Evolutionary conservation across 2,888 invertebrate genomes (phyloP), one percentile per base, ranked within the genome.

Genomic region (Drosophila mercatorum): DNA sequence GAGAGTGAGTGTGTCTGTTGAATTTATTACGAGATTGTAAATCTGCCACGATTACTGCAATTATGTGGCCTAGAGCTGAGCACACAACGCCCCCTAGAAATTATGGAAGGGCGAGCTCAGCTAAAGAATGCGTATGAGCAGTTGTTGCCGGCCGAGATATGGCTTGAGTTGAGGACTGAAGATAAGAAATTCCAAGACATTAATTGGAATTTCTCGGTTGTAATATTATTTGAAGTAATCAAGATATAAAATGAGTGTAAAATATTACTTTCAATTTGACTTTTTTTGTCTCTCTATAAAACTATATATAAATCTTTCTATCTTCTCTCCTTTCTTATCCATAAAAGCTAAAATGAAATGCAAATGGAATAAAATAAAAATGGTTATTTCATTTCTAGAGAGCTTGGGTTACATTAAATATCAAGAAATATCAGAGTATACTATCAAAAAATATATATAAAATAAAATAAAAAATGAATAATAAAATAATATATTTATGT

Each of bases 11-110:
- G 66, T 75, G 64, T 73, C 51, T 44, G 40, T 53, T 71, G 80
- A 76, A 82, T 83, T 83, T 83, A 83, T 83, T 82, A 69, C 74
- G 71, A 84, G 79, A 84, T 80, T 73, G 78, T 72, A 78, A 71
- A 72, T 80, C 78, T 76, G 76, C 76, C 73, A 69, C 72, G 72
- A 80, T 82, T 78, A 76, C 72, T 74, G 80, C 82, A 80, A 83
- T 83, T 81, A 83, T 74, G 63, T 72, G 82, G 70, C 73, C 73
- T 57, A 40, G 26, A 61, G 57, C 31, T 22, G 49, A 53, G 64
- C 63, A 44, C 43, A 58, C 58, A 62, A 10, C 58, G 59, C 36
- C 67, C 49, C 44, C 53, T 43, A 12, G 3, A 31, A 58, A 41
- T 41, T 57, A 34, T 28, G 7, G 22, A 12, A 34, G 55, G 56